Conservation (phyloP, 2,797 vertebrate species). For the Spondyliosoma cantharus region DNA sequence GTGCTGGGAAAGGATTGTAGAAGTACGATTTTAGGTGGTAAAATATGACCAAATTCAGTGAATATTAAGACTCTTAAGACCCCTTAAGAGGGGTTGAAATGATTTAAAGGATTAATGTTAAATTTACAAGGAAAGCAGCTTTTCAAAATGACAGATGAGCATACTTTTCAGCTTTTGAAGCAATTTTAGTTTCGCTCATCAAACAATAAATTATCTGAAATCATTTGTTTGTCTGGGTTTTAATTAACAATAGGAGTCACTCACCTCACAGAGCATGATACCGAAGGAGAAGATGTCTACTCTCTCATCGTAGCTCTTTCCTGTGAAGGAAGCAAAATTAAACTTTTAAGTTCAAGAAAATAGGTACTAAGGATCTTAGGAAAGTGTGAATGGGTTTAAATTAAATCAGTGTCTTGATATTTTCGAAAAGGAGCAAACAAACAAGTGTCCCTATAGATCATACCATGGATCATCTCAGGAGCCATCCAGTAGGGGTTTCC, state of each 20-base stretch:
- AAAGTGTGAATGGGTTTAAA: background rate
- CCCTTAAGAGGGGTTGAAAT: background rate
- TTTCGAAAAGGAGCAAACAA: background rate
- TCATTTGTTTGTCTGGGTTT: background rate
- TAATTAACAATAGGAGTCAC: constrained; percentile 43
- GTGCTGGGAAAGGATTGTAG: background rate
- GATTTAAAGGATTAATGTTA: constrained; percentile 15
- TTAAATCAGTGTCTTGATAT: background rate
- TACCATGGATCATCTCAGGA: constrained; percentile 98
- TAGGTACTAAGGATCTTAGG: background rate
- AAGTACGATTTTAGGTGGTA: background rate
- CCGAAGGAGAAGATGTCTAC: constrained; percentile 99
- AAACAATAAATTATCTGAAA: background rate
- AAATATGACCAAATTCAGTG: background rate
- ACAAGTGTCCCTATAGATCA: constrained; percentile 11
- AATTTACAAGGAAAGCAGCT: constrained; percentile 10
- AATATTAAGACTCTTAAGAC: constrained; percentile 14
- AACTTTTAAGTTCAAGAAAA: background rate
- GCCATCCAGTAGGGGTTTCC: constrained; percentile 99
- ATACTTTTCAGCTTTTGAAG: background rate
- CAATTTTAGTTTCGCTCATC: background rate
- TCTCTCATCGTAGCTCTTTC: constrained; percentile 96
- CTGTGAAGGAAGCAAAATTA: constrained; percentile 74
- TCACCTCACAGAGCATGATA: constrained; percentile 97
- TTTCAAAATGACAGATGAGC: background rate